Conservation (phyloP, 1,140 invertebrate species). For the Notospermus geniculatus region DNA sequence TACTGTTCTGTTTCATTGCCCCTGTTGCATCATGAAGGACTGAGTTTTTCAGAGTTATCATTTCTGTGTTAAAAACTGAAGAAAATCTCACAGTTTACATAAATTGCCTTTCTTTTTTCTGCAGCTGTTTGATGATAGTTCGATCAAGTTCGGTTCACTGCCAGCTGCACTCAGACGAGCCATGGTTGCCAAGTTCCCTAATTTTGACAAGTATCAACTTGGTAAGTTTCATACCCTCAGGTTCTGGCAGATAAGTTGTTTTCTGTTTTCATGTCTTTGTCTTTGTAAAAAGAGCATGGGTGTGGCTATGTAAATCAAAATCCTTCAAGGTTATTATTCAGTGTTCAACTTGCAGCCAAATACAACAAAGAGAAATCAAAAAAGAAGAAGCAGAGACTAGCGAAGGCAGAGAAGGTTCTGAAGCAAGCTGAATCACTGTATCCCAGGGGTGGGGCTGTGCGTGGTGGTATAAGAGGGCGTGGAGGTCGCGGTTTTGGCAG, state of each 20-base stretch:
- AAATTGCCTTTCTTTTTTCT: slow-evolving; percentile 13
- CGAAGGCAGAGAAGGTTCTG: slow-evolving; percentile 21
- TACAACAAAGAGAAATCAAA: slow-evolving; percentile 55
- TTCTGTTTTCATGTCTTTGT: too few species aligned
- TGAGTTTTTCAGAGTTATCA: neutral
- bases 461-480: slow-evolving; percentile 5
- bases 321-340: too few species aligned
- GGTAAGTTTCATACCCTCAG: too few species aligned
- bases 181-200: slow-evolving; percentile 55
- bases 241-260: too few species aligned
- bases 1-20: too few species aligned
- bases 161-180: slow-evolving; percentile 53
- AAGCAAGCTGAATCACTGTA: neutral
- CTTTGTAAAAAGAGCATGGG: too few species aligned
- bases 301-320: too few species aligned
- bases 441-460: neutral
- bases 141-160: slow-evolving; percentile 46
- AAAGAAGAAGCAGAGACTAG: slow-evolving; percentile 46
- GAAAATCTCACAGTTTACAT: slow-evolving; percentile 4
- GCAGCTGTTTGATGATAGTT: slow-evolving; percentile 47
- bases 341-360: slow-evolving; percentile 53
- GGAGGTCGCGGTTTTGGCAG: neutral
- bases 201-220: slow-evolving; percentile 59
- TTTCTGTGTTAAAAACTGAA: neutral
- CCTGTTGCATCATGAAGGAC: too few species aligned